Percentiles rank a stretch among this genome's conserved stretches.
Evolutionary conservation across 1,140 invertebrate genomes (phyloP).

Genomic region (Hyles euphorbiae): DNA sequence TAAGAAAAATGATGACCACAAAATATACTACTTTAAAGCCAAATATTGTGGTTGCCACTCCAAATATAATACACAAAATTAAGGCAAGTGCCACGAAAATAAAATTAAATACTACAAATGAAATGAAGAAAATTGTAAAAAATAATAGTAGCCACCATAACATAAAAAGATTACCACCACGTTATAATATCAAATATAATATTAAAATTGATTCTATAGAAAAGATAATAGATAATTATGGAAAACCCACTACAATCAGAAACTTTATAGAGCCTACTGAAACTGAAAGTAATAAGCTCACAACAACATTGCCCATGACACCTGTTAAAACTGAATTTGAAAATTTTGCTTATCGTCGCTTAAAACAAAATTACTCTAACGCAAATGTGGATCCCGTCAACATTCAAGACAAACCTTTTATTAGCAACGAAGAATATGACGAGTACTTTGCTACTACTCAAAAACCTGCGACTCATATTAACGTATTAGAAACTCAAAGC

Average conservation of each 20-base stretch:
- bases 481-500: slow-evolving; percentile 23
- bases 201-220: neutral
- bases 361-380: too few relatives aligned
- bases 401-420: neutral
- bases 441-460: slow-evolving; percentile 23
- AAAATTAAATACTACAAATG: too few relatives aligned
- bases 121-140: too few relatives aligned
- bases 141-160: too few relatives aligned
- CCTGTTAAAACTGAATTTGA: neutral
- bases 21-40: too few relatives aligned
- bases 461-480: slow-evolving; percentile 19
- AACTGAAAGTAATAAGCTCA: neutral
- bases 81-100: too few relatives aligned
- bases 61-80: too few relatives aligned
- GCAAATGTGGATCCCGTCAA: too few relatives aligned
- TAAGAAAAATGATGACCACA: too few relatives aligned
- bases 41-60: too few relatives aligned
- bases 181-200: neutral
- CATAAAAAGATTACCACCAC: too few relatives aligned
- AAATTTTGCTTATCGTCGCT: neutral
- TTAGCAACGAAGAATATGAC: slow-evolving; percentile 19
- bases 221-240: neutral
- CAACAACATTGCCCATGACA: slow-evolving; percentile 1
- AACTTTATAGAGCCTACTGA: neutral
- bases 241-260: neutral